Evolutionary conservation across 2,113 vertebrate genomes (phyloP).

Genomic region (pig (Sus scrofa)): DNA sequence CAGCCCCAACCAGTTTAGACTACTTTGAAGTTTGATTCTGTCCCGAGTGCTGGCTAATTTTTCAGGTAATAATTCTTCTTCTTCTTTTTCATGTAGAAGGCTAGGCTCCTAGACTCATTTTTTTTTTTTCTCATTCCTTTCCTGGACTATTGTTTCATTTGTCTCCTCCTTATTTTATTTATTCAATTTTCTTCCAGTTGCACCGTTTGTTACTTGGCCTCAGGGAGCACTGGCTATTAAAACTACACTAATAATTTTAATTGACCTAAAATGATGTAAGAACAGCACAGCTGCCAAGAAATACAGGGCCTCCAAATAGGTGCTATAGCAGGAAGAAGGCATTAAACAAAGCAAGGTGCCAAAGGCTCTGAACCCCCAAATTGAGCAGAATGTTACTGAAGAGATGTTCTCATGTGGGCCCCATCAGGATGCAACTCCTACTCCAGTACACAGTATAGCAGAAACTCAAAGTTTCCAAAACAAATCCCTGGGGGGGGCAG

Average conservation of each 20-base stretch:
- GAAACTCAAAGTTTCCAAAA: not conserved
- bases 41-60: not conserved
- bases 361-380: not conserved
- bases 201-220: constrained; percentile 67
- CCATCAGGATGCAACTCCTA: not conserved
- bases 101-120: constrained; percentile 24
- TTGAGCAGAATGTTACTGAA: not conserved
- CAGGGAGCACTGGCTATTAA: constrained; percentile 64
- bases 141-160: constrained; percentile 53
- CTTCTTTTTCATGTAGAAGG: not conserved
- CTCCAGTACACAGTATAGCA: not conserved
- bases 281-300: constrained; percentile 45
- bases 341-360: not conserved
- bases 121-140: constrained; percentile 54
- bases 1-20: not conserved
- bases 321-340: not conserved
- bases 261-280: constrained; percentile 74
- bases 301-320: not conserved
- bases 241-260: constrained; percentile 78
- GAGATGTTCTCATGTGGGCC: not conserved
- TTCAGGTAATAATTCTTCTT: not conserved
- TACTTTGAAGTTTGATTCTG: not conserved
- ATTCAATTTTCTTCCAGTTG: constrained; percentile 70
- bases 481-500: not conserved
- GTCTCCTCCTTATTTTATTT: constrained; percentile 74